Evolutionary conservation across 1,140 invertebrate genomes (phyloP), one percentile per base, ranked within the genome.

Genomic region (Eumaeus atala): DNA sequence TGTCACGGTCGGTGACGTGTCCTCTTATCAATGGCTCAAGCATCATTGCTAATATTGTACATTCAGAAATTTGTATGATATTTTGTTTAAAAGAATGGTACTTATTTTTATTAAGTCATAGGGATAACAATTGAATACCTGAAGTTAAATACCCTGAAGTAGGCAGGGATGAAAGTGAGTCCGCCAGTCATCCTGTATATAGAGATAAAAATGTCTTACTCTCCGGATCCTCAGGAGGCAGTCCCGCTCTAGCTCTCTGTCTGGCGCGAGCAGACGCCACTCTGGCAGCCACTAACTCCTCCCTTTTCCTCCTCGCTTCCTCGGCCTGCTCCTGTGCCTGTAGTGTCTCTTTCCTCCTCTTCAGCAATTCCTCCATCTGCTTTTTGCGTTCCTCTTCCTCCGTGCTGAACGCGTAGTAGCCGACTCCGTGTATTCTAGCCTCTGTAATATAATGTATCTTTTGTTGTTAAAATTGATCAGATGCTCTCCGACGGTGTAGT

Each of bases 371-470:
- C 34, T 92, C 90, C 87, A 96, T 94, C 72, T 98, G 94, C 55
- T 91, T 90, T 1, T 86, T 77, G 62, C 96, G 91, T 67, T 93
- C 89, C 6, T 90, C 88, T 65, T 96, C 95, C 65, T 97, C 94
- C 44, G 92, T 93, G 8, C 95, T 95, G 79, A 98, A 97, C 9
- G 92, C 90, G 84, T 93, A 97, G 76, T 95, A 98, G 14, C 94
- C 94, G 10, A 96, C 95, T 70, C 96, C 96, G 77, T 98, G 96
- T 1, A 91, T 89, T 59, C 96, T 89, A 0, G 96, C 94, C 91
- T 98, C 93, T 94, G 81, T 8, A 88, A 88, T 9, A 10, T 34
- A 14, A 70, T 66, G 63, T 54, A 44, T 47, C 48, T 49, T 47
- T 47, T 28, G 40, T 59, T n/a, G 3, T 48, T n/a, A n/a, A n/a